phyloP scores from a whole-genome alignment of 1,140 invertebrate species.

The Aphelenchoides fujianensis region DNA sequence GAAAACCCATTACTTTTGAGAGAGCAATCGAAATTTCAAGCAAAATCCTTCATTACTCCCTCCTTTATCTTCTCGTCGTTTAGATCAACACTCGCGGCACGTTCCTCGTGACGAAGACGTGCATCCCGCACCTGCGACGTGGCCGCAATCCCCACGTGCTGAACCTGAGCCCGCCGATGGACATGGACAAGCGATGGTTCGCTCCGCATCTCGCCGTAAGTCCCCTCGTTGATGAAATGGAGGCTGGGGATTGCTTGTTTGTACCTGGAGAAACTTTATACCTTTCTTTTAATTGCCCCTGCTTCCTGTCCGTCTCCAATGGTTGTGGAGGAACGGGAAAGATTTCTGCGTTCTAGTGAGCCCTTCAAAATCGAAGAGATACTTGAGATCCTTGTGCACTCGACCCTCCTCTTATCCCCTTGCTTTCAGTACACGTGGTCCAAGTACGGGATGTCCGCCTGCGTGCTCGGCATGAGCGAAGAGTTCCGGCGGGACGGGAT shows the following conservation, averaged over 20 bases:
- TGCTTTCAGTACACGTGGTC: conserved; percentile 80
- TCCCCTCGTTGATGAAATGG: too few relatives aligned
- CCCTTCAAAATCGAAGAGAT: too few relatives aligned
- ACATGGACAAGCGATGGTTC: conserved; percentile 85
- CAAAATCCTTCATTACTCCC: conserved; percentile 83
- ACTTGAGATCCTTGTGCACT: too few relatives aligned
- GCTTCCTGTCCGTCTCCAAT: conserved; percentile 86
- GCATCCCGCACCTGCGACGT: conserved; percentile 81
- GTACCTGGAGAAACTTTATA: too few relatives aligned
- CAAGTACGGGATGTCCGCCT: conserved; percentile 99
- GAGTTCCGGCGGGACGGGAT: conserved; percentile 80
- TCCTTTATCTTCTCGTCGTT: too few relatives aligned
- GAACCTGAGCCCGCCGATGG: conserved; percentile 88
- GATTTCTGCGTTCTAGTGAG: too few relatives aligned
- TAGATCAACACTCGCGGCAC: conserved; percentile 85
- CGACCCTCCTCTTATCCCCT: too few relatives aligned
- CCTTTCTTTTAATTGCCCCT: too few relatives aligned
- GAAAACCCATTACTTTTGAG: too few relatives aligned
- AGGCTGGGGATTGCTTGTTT: too few relatives aligned
- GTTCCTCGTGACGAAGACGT: conserved; percentile 83
- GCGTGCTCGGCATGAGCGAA: conserved; percentile 84
- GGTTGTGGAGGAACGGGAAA: conserved; percentile 83
- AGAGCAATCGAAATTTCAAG: conserved; percentile 63
- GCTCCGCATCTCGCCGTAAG: conserved; percentile 79
- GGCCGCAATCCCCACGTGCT: conserved; percentile 88